Evolutionary conservation across 37 sponge, comb jelly and placozoan species (phyloP), one percentile per base, ranked within the genome.

Genomic region (Lycopodina hypogea): DNA sequence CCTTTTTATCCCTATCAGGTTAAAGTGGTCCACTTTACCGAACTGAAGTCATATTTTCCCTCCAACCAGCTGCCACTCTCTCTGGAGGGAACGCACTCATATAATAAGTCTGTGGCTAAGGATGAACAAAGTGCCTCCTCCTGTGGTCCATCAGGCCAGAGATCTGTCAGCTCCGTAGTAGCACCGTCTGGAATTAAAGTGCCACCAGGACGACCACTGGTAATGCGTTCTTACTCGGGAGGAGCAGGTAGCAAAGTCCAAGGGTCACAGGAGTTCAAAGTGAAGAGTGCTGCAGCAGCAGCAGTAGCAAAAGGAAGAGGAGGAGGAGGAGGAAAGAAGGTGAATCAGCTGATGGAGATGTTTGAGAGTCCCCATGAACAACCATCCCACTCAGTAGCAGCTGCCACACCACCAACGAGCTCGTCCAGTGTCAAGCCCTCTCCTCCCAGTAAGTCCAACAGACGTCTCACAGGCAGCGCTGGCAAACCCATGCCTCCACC

Each of bases 81-180:
- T 33, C 81, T 86, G 7, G 87, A 76, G 6, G 87, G 87, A 3
- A 69, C 75, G 17, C 66, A 15, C 69, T 29, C 50, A 34, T 56
- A 50, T 11, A 36, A 26, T n/a, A n/a, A n/a, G n/a, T n/a, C n/a
- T n/a, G n/a, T n/a, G n/a, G n/a, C n/a, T n/a, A 15, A 3, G 1
- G 56, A 22, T 2, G 12, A 1, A 11, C 65, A 26, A 9, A 53
- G 56, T 19, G 18, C 53, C 26, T 60, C 61, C 61, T 28, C 61
- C 61, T 22, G 6, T 8, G 26, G 24, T 22, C 61, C 19, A 60
- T 22, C 18, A 8, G 4, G 61, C 4, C 53, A 18, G 53, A 60
- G n/a, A n/a, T n/a, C n/a, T n/a, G n/a, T n/a, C n/a, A n/a, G n/a
- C n/a, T n/a, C n/a, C n/a, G n/a, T n/a, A n/a, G n/a, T n/a, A n/a